Conservation (phyloP, 2,113 vertebrate species). For the Oxyura jamaicensis region DNA sequence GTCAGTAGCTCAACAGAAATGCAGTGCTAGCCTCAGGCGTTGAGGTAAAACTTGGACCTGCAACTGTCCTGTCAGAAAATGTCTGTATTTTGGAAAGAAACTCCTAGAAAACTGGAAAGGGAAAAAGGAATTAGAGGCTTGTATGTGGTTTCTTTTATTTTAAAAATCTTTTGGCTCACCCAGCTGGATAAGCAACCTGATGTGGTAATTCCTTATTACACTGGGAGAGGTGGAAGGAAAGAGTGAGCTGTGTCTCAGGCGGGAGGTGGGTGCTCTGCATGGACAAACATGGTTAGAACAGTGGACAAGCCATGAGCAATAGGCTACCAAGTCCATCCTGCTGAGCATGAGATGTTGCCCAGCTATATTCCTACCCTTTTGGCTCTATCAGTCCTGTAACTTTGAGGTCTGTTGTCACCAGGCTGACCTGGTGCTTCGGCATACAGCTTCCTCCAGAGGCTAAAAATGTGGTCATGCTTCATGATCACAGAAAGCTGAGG, state of each 20-base stretch:
- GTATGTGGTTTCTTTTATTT: not conserved
- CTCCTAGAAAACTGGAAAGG: not conserved
- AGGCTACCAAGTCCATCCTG: fast-evolving
- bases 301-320: too few relatives aligned
- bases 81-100: not conserved
- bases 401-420: too few relatives aligned
- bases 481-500: not conserved
- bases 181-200: not conserved
- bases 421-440: fast-evolving
- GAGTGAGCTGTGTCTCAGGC: not conserved
- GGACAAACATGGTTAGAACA: not conserved
- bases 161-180: not conserved
- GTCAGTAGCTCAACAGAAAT: conserved; percentile 5
- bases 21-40: not conserved
- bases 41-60: not conserved
- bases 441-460: not conserved
- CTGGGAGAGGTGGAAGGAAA: not conserved
- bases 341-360: fast-evolving
- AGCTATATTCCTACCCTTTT: fast-evolving
- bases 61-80: not conserved
- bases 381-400: not conserved
- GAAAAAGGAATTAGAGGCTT: not conserved
- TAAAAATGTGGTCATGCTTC: not conserved
- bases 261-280: fast-evolving
- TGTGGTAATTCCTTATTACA: not conserved